Evolutionary conservation across 2,113 vertebrate genomes (phyloP), one percentile per base, ranked within the genome.

Genomic region (Cromileptes altivelis): DNA sequence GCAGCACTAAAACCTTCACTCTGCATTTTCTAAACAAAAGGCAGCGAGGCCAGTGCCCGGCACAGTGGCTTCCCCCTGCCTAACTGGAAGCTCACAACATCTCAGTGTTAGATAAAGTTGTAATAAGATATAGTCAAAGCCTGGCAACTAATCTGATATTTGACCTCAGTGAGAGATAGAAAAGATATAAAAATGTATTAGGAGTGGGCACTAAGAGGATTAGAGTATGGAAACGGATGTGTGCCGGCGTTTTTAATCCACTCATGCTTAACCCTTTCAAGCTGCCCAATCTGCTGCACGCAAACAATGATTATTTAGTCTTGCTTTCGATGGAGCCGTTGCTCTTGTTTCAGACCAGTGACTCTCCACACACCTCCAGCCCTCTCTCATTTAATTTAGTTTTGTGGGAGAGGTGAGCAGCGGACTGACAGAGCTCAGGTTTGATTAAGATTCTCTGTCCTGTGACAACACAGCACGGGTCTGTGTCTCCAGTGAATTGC

Each of bases 101-200:
- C 75, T 90, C 76, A 47, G 81, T 90, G 85, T 94, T 93, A 93
- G 94, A 95, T 96, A 95, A 95, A 91, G 91, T 87, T 91, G 94
- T 94, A 95, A 96, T 95, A 92, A 95, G 95, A 96, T 96, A 94
- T 90, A 93, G 93, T 94, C 92, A 94, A 94, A 95, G 92, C 94
- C 90, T 81, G 88, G 89, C 85, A 90, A 89, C 93, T 96, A 95
- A 96, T 96, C 94, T 95, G 95, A 95, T 95, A 95, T 95, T 95
- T 96, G 90, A 95, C 94, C 94, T 95, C 91, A 49, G 86, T 85
- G 87, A 93, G 92, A 90, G 94, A 96, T 95, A 93, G 90, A 58
- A 94, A 92, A 95, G 93, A 95, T 95, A 95, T 92, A 94, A 94
- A 95, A 95, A 94, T 68, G 90, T 94, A 95, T 95, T 94, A 94